Conservation (phyloP, 2,888 invertebrate genomes). For the Parelbella ahira region DNA sequence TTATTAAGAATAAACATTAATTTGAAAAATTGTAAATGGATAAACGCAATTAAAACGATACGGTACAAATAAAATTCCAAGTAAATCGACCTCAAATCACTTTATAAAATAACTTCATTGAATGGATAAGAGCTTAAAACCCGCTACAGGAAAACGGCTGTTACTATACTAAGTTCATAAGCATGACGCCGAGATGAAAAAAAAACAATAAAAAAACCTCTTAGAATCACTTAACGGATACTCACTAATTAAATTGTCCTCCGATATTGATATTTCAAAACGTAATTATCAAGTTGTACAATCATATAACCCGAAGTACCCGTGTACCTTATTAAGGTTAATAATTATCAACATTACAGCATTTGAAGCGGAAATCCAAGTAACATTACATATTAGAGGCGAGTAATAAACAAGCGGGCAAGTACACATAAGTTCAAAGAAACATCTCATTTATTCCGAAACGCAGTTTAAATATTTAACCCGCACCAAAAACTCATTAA, state of each 20-base stretch:
- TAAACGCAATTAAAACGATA: too few species aligned
- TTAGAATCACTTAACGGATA: constrained; percentile 19
- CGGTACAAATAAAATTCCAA: too few species aligned
- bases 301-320: constrained; percentile 26
- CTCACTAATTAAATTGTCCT: constrained; percentile 23
- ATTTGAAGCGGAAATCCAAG: constrained; percentile 23
- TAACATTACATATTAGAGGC: constrained; percentile 17
- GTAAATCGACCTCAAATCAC: too few species aligned
- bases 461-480: constrained; percentile 45
- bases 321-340: constrained; percentile 33
- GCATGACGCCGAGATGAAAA: constrained; percentile 1
- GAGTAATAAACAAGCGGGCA: constrained; percentile 25
- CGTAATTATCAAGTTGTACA: constrained; percentile 14
- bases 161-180: constrained; percentile 3
- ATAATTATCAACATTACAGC: constrained; percentile 31
- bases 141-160: neutral
- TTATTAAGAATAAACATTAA: too few species aligned
- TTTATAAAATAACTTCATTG: constrained; percentile 1
- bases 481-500: constrained; percentile 55
- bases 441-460: constrained; percentile 52
- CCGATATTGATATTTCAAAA: constrained; percentile 14
- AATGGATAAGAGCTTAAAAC: constrained; percentile 5
- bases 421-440: constrained; percentile 40
- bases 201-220: constrained; percentile 10
- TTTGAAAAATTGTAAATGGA: too few species aligned